Base-by-base conservation (phyloP, 1,140 invertebrate genomes). In the Trichoplusia ni region DNA sequence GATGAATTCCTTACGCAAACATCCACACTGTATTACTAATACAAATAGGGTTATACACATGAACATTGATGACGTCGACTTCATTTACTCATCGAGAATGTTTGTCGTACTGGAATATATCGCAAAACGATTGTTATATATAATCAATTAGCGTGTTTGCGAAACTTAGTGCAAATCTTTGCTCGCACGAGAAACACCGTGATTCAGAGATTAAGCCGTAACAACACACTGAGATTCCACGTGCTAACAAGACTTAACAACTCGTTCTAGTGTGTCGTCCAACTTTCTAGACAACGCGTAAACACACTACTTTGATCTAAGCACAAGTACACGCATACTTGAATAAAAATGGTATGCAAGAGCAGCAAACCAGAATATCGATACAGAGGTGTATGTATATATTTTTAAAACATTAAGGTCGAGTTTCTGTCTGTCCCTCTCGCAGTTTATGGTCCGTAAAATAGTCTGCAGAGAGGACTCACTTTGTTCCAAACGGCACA, bases 1-100 rank as follows among this genome's bases (percentile, higher is more conserved):
- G 70, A 83, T 81, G 79, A 79, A 84, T 83, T 82, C 74, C 78
- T 77, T 69, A 73, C 75, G 74, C 69, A 79, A 81, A 75, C 68
- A 79, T 49, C 63, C 63, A 53, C 59, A 63, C 69, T 47, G 53
- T 73, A 64, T 70, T 70, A 62, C 29, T 66, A 54, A 59, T 35
- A 53, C 56, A 60, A 69, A 69, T 69, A 68, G 19, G 27, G 63
- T 62, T 58, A 59, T 51, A 53, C 23, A 59, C 46, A 46, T 60
- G 18, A 56, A 31, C 35, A 29, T 40, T 7, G 35, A 13, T 42
- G 18, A 62, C n/a, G 19, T 2, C 27, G 19, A 9, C n/a, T 27
- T 61, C 9, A 61, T 64, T 54, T 54, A 64, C 40, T 54, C 33
- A 13, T 23, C 29, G 44, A 9, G 29, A 31, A 67, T 46, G 61